These are phyloP conservation scores for Zaprionus kolodkinae DNA, from an alignment of 1,140 invertebrate genomes.

Conservation along the genomic window DNA sequence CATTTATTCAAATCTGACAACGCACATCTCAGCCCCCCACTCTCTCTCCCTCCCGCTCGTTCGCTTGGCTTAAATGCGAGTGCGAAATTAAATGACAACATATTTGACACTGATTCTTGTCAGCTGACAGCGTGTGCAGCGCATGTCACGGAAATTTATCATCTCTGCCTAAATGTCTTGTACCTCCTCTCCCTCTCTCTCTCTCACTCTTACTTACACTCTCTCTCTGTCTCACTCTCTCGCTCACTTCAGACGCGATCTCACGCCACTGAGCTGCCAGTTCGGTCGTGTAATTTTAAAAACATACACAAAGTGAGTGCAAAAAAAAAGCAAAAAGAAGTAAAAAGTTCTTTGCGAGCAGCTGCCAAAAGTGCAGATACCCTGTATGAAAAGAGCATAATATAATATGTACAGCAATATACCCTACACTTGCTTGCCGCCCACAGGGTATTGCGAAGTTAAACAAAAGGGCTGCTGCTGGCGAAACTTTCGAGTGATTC, in stretches of 20 bases:
- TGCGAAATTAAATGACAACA: constrained; percentile 83
- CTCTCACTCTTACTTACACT: background rate
- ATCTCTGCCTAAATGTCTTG: constrained; percentile 65
- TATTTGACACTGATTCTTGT: constrained; percentile 83
- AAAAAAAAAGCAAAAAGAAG: constrained; percentile 20
- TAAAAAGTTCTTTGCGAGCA: background rate
- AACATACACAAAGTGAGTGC: constrained; percentile 9
- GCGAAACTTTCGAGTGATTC: constrained; percentile 25
- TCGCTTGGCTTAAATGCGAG: constrained; percentile 44
- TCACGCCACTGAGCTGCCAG: constrained; percentile 37
- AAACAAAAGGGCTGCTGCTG: constrained; percentile 11
- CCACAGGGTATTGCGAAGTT: constrained; percentile 13
- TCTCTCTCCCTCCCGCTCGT: background rate
- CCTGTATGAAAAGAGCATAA: background rate
- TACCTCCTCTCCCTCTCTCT: background rate
- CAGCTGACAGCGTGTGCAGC: constrained; percentile 67
- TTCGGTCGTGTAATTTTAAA: constrained; percentile 67
- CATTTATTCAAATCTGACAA: constrained; percentile 76
- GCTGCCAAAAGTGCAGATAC: background rate
- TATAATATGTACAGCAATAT: background rate
- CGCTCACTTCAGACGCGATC: constrained; percentile 1
- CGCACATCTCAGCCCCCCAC: constrained; percentile 13
- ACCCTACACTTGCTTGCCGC: background rate
- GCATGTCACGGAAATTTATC: constrained; percentile 78
- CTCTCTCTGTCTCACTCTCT: background rate